Evolutionary conservation across 2,113 vertebrate species (phyloP).

Genomic region (Phalacrocorax carbo): DNA sequence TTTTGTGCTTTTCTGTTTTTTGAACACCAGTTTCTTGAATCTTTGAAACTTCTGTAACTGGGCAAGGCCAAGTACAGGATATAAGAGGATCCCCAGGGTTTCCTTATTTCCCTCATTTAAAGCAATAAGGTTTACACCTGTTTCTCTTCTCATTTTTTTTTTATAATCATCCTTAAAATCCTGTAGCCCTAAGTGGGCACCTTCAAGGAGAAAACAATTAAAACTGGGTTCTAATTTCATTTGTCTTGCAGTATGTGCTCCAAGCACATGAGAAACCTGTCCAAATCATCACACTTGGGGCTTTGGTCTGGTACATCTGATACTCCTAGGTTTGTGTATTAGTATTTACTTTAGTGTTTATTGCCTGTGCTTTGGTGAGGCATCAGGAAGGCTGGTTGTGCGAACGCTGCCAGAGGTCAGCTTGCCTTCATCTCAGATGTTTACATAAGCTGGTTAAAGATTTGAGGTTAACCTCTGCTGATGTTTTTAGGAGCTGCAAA

Average conservation of each 20-base stretch:
- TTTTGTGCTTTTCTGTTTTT: background rate
- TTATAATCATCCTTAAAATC: background rate
- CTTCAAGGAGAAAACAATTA: background rate
- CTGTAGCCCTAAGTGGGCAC: background rate
- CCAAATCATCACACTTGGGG: accelerated
- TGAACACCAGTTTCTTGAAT: background rate
- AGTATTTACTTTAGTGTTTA: background rate
- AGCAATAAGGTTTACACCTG: background rate
- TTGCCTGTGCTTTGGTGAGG: background rate
- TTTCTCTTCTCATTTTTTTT: background rate
- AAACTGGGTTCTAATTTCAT: background rate
- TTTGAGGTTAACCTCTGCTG: slow-evolving; percentile 11
- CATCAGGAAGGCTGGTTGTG: background rate
- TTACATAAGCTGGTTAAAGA: background rate
- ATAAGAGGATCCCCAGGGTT: background rate
- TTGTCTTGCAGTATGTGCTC: background rate
- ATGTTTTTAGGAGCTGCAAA: slow-evolving; percentile 23
- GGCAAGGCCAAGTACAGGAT: background rate
- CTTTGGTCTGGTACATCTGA: background rate
- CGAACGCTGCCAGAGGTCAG: background rate
- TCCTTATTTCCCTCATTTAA: background rate
- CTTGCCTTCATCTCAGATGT: background rate
- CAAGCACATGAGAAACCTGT: background rate
- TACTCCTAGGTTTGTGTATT: background rate
- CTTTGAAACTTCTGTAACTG: background rate